phyloP scores from a whole-genome alignment of 30 jellyfish, hydroid and myxozoan species.

The Clytia hemisphaerica region DNA sequence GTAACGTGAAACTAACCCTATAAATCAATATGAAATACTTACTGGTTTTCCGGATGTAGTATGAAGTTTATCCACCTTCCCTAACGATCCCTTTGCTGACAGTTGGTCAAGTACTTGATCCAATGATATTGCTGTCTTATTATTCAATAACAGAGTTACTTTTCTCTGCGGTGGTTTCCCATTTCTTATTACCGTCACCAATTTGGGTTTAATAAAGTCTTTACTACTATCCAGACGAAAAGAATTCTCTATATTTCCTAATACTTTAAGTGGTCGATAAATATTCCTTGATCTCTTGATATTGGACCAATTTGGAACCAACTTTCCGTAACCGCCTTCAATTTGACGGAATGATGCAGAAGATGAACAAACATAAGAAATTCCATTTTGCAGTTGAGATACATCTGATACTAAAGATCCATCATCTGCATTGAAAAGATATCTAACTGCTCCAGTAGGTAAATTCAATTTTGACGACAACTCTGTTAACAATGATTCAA shows the following conservation, averaged over 20 bases:
- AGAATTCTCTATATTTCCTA: slow-evolving; percentile 7
- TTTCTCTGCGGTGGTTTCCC: slow-evolving; percentile 95
- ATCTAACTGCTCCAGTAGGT: slow-evolving; percentile 95
- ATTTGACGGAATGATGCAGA: slow-evolving; percentile 69
- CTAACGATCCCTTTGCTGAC: slow-evolving; percentile 90
- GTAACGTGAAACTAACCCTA: no score
- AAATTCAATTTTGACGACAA: slow-evolving; percentile 71
- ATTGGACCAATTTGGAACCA: slow-evolving; percentile 60
- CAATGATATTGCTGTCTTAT: slow-evolving; percentile 83
- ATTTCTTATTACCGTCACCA: slow-evolving; percentile 86
- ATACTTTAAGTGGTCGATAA: slow-evolving; percentile 6
- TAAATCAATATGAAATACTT: no score
- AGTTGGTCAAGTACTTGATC: slow-evolving; percentile 89
- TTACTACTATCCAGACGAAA: slow-evolving; percentile 22
- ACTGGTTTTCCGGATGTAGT: slow-evolving; percentile 78
- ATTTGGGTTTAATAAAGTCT: slow-evolving; percentile 85
- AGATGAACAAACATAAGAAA: slow-evolving; percentile 92
- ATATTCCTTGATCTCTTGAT: slow-evolving; percentile 34
- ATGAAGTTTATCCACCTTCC: slow-evolving; percentile 83
- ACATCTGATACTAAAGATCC: slow-evolving; percentile 80
- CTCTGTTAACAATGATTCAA: slow-evolving; percentile 84
- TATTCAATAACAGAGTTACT: slow-evolving; percentile 76
- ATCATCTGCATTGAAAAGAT: slow-evolving; percentile 80
- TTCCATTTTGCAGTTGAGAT: slow-evolving; percentile 87
- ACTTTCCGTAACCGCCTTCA: slow-evolving; percentile 90